Base-by-base conservation (phyloP, 2,113 vertebrate species). In the Laterallus jamaicensis region DNA sequence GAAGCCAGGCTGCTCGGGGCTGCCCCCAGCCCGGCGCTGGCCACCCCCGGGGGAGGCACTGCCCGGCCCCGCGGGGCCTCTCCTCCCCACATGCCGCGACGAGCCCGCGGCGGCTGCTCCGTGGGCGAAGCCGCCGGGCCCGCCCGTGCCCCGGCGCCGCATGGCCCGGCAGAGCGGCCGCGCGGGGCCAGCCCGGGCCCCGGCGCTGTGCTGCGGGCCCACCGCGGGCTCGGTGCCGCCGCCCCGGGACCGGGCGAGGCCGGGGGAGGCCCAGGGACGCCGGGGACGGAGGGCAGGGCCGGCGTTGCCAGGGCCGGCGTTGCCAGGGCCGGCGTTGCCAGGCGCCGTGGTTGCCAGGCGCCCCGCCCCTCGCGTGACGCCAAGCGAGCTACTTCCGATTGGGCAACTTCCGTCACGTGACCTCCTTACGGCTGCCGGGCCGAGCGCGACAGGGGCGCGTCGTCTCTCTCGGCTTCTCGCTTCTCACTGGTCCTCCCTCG, bases 391-490 rank as follows among this genome's bases (percentile, higher is more conserved):
- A 9, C 15, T 13, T 66, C 24, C 25, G 29, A 63, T 64, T 82
- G 70, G 56, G 2, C 35, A 10, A 6, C 0, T 3, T 0, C 4
- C 0, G 4, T 56, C 91, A 85, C 80, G 49, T 91, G 91, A 28
- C 0, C 16, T 42, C 0, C 10, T 42, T 20, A 37, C 42, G 42
- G 55, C 17, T n/a, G 28, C 59, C 28, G 70, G 11, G 49, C 37
- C 2, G 63, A 6, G 3, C 12, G 0, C 2, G 1, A 3, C 10
- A 7, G 14, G 25, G n/a, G 64, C 47, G 74, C 31, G 21, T 1
- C 25, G 32, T 2, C 1, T 2, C 42, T 6, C 42, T 42, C 42
- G 0, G 3, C 1, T 3, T 5, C 9, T 14, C 2, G 8, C 1
- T 42, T 24, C 7, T 16, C 29, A 90, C 90, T 92, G 90, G 93